Percentiles rank a stretch among this genome's conserved stretches.
These are phyloP conservation scores for Oostethus manadensis DNA, from an alignment of 2,113 vertebrate genomes.

Conservation along the genomic window DNA sequence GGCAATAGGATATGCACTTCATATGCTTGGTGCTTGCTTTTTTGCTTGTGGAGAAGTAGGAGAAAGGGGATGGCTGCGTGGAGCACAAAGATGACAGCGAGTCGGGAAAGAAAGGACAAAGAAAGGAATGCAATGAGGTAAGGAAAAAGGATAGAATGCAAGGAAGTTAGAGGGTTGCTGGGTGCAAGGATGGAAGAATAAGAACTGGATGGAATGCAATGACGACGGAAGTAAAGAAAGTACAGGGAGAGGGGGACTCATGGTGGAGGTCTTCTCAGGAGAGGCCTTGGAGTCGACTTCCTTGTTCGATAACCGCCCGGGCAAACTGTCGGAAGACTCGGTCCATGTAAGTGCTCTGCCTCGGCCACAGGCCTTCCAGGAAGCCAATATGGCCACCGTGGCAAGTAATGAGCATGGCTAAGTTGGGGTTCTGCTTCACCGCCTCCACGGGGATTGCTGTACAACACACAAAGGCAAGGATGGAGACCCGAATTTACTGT, in stretches of 20 bases:
- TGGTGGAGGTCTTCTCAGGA: constrained; percentile 40
- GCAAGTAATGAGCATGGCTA: constrained; percentile 90
- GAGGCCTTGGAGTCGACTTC: constrained; percentile 73
- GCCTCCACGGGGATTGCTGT: constrained; percentile 90
- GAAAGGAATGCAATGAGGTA: constrained; percentile 18
- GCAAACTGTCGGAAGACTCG: constrained; percentile 96
- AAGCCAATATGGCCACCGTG: constrained; percentile 97
- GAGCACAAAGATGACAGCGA: constrained; percentile 17
- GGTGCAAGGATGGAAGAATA: background rate
- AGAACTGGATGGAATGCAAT: constrained; percentile 7
- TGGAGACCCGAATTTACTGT: background rate
- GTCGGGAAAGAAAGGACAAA: constrained; percentile 28
- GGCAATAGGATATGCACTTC: constrained; percentile 46
- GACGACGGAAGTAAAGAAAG: constrained; percentile 1
- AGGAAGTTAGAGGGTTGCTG: constrained; percentile 9
- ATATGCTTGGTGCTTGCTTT: constrained; percentile 21
- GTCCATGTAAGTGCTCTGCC: constrained; percentile 96
- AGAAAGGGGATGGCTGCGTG: constrained; percentile 21
- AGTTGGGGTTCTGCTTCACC: constrained; percentile 94
- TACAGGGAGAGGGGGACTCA: constrained; percentile 2
- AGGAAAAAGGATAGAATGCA: constrained; percentile 10
- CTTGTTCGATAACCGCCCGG: constrained; percentile 87
- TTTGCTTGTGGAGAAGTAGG: constrained; percentile 50
- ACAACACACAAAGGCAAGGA: constrained; percentile 31
- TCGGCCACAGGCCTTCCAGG: constrained; percentile 94